phyloP scores from a whole-genome alignment of 2,797 vertebrate genomes.

The Centroberyx gerrardi region DNA sequence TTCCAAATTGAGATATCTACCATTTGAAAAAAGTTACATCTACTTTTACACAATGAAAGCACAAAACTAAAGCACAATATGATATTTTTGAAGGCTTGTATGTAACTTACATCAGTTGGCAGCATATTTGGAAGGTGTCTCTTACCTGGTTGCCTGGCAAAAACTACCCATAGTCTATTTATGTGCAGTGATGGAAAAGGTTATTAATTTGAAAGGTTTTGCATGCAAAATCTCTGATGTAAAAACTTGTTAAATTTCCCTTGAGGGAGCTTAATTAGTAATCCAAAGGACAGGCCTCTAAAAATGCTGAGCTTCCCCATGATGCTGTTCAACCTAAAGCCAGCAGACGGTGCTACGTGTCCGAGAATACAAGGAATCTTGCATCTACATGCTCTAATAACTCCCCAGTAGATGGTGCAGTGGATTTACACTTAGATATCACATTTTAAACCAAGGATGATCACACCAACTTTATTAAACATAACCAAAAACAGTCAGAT shows the following conservation, averaged over 20 bases:
- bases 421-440: slow-evolving; percentile 16
- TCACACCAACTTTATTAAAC: slow-evolving; percentile 27
- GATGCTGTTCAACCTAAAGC: slow-evolving; percentile 27
- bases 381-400: not conserved
- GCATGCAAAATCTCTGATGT: not conserved
- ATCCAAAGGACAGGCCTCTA: not conserved
- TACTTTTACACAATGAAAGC: no score
- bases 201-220: no score
- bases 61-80: no score
- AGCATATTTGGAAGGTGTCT: no score
- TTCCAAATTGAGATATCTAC: no score
- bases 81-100: no score
- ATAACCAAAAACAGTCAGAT: slow-evolving; percentile 15
- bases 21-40: no score
- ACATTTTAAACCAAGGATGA: not conserved
- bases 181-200: no score
- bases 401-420: slow-evolving; percentile 67
- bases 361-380: not conserved
- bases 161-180: no score
- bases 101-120: no score
- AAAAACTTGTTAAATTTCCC: not conserved
- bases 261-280: not conserved
- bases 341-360: slow-evolving; percentile 70
- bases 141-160: no score
- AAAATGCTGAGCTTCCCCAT: not conserved